phyloP scores from a whole-genome alignment of 2,797 vertebrate genomes.

The Sphenodon punctatus region DNA sequence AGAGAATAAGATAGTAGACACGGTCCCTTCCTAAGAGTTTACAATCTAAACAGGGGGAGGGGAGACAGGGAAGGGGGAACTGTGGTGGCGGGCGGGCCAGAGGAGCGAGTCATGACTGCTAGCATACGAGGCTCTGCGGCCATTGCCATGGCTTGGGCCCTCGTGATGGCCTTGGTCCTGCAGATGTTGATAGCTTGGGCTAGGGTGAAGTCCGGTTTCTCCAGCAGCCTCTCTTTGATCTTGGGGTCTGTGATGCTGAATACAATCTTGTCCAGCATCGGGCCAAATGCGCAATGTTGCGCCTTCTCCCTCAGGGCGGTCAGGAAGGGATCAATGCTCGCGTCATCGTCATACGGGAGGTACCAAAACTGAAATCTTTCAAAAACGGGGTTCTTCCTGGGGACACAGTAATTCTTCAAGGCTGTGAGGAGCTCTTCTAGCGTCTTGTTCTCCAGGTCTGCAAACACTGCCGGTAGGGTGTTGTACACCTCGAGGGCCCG shows the following conservation, averaged over 20 bases:
- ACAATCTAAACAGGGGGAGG: too few relatives aligned
- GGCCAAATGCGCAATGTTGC: too few relatives aligned
- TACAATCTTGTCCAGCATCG: not conserved
- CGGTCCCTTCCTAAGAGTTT: too few relatives aligned
- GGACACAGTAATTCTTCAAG: not conserved
- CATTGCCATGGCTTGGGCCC: too few relatives aligned
- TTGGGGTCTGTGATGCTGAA: not conserved
- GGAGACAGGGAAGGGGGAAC: too few relatives aligned
- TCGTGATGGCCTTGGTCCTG: too few relatives aligned
- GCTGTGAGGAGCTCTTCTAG: not conserved
- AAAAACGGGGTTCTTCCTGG: not conserved
- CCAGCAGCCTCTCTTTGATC: not conserved
- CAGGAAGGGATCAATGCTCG: not conserved
- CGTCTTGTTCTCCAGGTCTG: not conserved
- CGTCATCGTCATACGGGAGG: too few relatives aligned
- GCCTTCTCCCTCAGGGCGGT: too few relatives aligned
- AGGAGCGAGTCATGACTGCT: too few relatives aligned
- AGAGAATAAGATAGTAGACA: too few relatives aligned
- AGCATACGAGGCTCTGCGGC: too few relatives aligned
- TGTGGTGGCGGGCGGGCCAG: too few relatives aligned
- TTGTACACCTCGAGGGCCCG: not conserved
- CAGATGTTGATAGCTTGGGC: not conserved
- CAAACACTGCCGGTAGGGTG: not conserved
- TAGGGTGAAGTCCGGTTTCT: not conserved
- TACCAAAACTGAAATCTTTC: not conserved